A percentile compares a stretch with the other conserved stretches of the same genome.
These are phyloP conservation scores for Ctenomys sociabilis DNA, from an alignment of 2,113 vertebrate species.

Conservation along the genomic window DNA sequence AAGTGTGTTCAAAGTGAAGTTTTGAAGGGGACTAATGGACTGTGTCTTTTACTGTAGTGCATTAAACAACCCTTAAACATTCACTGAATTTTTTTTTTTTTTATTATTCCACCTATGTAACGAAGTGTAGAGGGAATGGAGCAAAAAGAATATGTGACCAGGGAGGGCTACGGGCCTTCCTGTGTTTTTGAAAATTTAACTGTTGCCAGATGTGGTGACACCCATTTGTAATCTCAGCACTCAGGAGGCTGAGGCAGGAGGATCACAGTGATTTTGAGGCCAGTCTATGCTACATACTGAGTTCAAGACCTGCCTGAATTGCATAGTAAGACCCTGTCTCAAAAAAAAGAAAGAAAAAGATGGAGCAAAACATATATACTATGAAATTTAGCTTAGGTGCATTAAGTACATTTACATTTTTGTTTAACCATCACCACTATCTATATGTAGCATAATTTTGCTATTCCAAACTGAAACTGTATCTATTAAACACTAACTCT, in stretches of 20 bases:
- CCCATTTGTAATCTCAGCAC: not conserved
- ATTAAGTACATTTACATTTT: not conserved
- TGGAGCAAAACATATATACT: not conserved
- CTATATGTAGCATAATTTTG: not conserved
- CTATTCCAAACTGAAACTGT: not conserved
- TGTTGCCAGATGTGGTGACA: not conserved
- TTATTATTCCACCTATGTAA: not conserved
- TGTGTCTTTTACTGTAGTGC: not conserved
- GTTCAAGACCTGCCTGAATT: not conserved
- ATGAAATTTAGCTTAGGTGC: not conserved
- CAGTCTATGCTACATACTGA: not conserved
- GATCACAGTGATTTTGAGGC: not conserved
- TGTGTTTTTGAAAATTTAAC: not conserved
- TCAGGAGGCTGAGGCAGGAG: not conserved
- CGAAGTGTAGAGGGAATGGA: not conserved
- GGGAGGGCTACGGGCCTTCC: not conserved
- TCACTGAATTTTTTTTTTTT: not conserved
- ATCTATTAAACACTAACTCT: not conserved
- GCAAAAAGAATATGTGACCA: not conserved
- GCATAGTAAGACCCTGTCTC: not conserved
- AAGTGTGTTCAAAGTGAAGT: not conserved
- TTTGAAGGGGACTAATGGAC: not conserved
- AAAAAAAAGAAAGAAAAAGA: not conserved
- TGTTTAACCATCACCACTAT: not conserved
- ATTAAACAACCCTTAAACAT: not conserved